These are phyloP conservation scores for Orycteropus afer DNA, from an alignment of 2,113 vertebrate genomes.

Conservation along the genomic window DNA sequence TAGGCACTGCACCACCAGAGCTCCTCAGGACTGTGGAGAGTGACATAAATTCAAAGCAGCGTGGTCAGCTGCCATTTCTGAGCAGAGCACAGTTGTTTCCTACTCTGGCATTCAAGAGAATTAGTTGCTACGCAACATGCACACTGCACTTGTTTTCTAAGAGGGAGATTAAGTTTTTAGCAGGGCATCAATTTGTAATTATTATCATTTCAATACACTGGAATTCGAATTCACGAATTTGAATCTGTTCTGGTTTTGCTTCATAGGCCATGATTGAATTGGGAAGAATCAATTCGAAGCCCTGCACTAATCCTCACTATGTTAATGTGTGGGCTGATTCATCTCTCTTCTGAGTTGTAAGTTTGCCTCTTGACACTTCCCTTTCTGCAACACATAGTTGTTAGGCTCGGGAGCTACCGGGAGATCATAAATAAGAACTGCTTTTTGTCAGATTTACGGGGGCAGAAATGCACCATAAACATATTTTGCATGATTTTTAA, in stretches of 20 bases:
- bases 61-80: neutral
- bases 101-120: no score
- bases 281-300: neutral
- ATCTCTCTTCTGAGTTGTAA: constrained; percentile 52
- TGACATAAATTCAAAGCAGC: neutral
- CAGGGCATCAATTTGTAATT: neutral
- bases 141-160: neutral
- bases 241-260: neutral
- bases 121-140: no score
- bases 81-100: neutral
- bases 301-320: neutral
- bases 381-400: neutral
- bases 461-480: constrained; percentile 61
- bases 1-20: no score
- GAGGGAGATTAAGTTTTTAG: neutral
- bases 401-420: neutral
- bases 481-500: constrained; percentile 62
- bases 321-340: constrained; percentile 42
- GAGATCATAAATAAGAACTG: constrained; percentile 66
- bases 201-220: neutral
- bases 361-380: constrained; percentile 43
- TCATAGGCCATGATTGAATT: neutral
- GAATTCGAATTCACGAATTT: neutral
- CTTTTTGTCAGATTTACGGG: constrained; percentile 57
- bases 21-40: neutral